Percentiles rank a stretch among this genome's conserved stretches.
phyloP scores from a whole-genome alignment of 92 coral and sea anemone genomes.

The Porites cylindrica region DNA sequence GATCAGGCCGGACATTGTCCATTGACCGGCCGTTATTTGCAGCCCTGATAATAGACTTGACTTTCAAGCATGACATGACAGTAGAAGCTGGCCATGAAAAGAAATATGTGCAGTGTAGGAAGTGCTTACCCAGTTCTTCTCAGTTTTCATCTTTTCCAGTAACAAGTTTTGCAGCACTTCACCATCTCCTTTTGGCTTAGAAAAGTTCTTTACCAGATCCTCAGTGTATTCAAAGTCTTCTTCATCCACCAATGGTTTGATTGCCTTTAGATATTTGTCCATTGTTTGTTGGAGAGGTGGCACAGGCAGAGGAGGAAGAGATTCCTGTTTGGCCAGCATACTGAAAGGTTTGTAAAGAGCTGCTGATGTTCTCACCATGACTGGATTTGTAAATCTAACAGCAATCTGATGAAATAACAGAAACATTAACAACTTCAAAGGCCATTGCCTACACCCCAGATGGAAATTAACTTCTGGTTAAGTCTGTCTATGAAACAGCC shows the following conservation, averaged over 20 bases:
- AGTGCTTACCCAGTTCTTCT: slow-evolving; percentile 90
- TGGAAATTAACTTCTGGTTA: too few relatives aligned
- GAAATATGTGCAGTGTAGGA: too few relatives aligned
- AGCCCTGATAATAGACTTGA: too few relatives aligned
- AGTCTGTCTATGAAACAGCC: too few relatives aligned
- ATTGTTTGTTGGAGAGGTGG: slow-evolving; percentile 93
- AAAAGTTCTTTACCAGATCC: slow-evolving; percentile 83
- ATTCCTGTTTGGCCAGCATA: slow-evolving; percentile 86
- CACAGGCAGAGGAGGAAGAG: slow-evolving; percentile 92
- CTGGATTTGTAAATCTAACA: slow-evolving; percentile 30
- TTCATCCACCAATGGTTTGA: slow-evolving; percentile 85
- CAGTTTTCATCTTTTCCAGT: slow-evolving; percentile 73
- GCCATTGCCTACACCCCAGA: too few relatives aligned
- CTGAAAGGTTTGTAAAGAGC: slow-evolving; percentile 62
- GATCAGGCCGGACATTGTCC: too few relatives aligned
- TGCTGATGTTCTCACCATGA: slow-evolving; percentile 63
- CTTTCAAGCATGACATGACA: too few relatives aligned
- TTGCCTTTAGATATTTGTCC: slow-evolving; percentile 89
- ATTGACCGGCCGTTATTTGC: too few relatives aligned
- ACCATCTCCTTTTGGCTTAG: slow-evolving; percentile 89
- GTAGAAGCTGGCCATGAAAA: background rate
- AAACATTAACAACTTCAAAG: too few relatives aligned
- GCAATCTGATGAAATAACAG: background rate
- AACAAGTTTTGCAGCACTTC: slow-evolving; percentile 86
- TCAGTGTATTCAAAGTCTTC: slow-evolving; percentile 85